These are phyloP conservation scores for Simalia tracyae DNA, from an alignment of 2,797 vertebrate species.

Conservation along the genomic window DNA sequence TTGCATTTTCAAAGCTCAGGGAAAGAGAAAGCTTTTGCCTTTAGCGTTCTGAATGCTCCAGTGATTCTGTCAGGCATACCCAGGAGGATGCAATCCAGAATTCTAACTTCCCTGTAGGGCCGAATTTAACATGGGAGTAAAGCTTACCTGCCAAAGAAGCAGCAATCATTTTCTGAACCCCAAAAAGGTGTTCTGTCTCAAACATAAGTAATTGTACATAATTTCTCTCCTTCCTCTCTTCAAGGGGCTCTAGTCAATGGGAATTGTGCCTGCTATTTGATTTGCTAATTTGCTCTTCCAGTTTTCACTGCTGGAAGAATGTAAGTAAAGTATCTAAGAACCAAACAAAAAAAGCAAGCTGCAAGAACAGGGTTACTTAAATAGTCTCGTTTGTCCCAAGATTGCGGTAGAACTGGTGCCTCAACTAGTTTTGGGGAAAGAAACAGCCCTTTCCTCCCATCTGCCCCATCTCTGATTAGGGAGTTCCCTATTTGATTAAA, in stretches of 20 bases:
- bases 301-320: not conserved
- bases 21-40: not conserved
- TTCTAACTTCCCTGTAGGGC: not conserved
- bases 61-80: too few relatives aligned
- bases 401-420: not conserved
- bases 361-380: not conserved
- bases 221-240: not conserved
- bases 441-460: too few relatives aligned
- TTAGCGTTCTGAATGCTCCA: not conserved
- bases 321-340: not conserved
- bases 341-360: not conserved
- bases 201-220: not conserved
- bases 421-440: not conserved
- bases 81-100: not conserved
- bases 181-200: not conserved
- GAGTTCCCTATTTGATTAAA: not conserved
- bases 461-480: not conserved
- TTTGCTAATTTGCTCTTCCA: not conserved
- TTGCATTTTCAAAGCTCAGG: not conserved
- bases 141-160: not conserved
- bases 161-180: not conserved
- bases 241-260: not conserved
- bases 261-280: not conserved
- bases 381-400: not conserved
- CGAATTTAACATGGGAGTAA: not conserved